Conservation (phyloP, 1,140 invertebrate genomes). For the Argopecten irradians region DNA sequence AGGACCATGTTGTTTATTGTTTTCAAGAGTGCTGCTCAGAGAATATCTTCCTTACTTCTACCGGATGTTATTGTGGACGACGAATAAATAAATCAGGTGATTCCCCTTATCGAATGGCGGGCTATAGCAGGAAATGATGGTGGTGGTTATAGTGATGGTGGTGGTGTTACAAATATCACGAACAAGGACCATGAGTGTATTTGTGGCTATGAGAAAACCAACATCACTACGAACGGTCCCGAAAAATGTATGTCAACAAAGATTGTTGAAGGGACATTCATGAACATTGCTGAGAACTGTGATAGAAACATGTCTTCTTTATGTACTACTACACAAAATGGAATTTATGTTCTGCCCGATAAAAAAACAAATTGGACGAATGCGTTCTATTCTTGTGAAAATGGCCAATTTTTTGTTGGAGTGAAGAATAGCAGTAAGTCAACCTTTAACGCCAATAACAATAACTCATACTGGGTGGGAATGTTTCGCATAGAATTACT, state of each 20-base stretch:
- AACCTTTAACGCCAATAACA: too few species aligned
- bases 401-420: not conserved
- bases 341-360: not conserved
- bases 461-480: not conserved
- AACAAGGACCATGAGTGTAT: not conserved
- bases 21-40: not conserved
- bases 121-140: not conserved
- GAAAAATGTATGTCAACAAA: slow-evolving; percentile 1
- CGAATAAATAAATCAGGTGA: not conserved
- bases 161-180: not conserved
- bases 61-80: not conserved
- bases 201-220: slow-evolving; percentile 5
- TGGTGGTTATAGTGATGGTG: not conserved
- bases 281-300: not conserved
- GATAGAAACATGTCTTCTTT: not conserved
- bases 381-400: not conserved
- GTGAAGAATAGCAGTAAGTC: not conserved
- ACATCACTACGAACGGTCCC: not conserved
- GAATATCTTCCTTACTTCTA: not conserved
- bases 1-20: not conserved
- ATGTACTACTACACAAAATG: not conserved
- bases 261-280: not conserved
- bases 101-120: too few species aligned
- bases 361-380: not conserved
- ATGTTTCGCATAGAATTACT: not conserved